Conservation (phyloP, 2,113 vertebrate species). For the Sminthopsis crassicaudata region DNA sequence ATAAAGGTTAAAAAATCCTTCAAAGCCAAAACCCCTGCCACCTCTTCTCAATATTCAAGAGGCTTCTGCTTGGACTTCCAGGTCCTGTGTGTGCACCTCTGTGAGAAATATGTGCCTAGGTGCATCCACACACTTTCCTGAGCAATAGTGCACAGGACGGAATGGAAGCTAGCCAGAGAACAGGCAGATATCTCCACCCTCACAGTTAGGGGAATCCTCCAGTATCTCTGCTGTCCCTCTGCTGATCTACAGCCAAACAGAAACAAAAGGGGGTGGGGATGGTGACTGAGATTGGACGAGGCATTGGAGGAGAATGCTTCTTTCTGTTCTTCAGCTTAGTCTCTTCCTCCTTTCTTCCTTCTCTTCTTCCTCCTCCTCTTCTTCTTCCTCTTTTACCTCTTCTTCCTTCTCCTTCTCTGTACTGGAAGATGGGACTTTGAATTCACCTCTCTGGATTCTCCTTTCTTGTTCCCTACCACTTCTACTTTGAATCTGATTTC, state of each 20-base stretch:
- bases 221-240: not conserved
- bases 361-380: not conserved
- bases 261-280: not conserved
- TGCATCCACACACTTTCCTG: not conserved
- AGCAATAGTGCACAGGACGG: not conserved
- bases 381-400: too few relatives aligned
- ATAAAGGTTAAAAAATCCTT: not conserved
- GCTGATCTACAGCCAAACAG: not conserved
- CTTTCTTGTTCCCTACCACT: not conserved
- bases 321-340: not conserved
- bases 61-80: not conserved
- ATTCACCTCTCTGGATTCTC: not conserved
- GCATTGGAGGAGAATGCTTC: not conserved
- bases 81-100: not conserved
- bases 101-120: not conserved
- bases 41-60: not conserved
- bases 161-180: not conserved
- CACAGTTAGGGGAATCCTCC: not conserved
- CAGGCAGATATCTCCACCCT: not conserved
- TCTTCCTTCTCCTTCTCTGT: not conserved
- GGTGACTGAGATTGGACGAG: not conserved
- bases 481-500: not conserved
- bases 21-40: not conserved
- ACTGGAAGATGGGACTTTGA: not conserved
- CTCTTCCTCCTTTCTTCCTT: not conserved